Evolutionary conservation across 1,140 invertebrate genomes (phyloP), one percentile per base, ranked within the genome.

Genomic region (Centruroides sculpturatus): DNA sequence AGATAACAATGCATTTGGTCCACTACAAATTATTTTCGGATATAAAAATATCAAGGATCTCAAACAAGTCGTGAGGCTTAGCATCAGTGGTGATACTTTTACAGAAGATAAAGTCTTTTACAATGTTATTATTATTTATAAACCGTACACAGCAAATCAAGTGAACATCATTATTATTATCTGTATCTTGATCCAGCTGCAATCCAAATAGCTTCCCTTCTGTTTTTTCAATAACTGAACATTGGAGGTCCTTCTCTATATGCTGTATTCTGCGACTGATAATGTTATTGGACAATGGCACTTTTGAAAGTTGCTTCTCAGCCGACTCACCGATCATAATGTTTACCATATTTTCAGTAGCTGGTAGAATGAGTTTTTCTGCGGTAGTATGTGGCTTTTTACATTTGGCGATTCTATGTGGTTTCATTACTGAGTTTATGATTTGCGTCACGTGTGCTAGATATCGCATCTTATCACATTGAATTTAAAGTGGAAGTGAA

Each of bases 251-350:
- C 4, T 36, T 11, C n/a, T 3, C 35, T 36, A 56, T 41, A 11
- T 47, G 55, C 3, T 56, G 55, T 56, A 56, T 36, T 56, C 55
- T 56, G 55, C 55, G 35, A 56, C 55, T 56, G 55, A 56, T 56
- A 8, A 35, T 41, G 13, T 56, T 56, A 56, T 56, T 56, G 35
- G 35, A 56, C 55, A 56, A 36, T 41, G 41, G 55, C 35, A 35
- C 5, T 41, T 56, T 56, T 56, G 41, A 56, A 56, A 35, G 35
- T 13, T 6, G 55, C 35, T 36, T 56, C 35, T 10, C 23, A 56
- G 35, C 7, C 3, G 55, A 35, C 5, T 36, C 35, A 12, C 13
- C 50, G 10, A 51, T 51, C 50, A 51, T 51, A 51, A 51, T 51
- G 50, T 51, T 23, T 51, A 51, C 50, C 50, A 51, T 51, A 51